phyloP scores from a whole-genome alignment of 2,113 vertebrate genomes.

The Isichthys henryi region DNA sequence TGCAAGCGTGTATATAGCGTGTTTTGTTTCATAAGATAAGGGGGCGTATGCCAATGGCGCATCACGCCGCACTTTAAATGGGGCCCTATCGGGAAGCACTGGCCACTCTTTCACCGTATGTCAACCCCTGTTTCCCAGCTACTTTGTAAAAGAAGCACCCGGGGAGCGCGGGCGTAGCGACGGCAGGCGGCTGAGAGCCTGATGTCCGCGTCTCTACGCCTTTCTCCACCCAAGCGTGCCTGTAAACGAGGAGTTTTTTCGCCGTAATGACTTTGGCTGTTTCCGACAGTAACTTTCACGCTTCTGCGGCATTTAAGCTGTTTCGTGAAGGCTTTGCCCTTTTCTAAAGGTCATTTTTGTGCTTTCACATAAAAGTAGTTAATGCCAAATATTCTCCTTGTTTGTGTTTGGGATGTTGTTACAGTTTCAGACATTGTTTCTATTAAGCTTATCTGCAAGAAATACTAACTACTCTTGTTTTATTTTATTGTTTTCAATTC shows the following conservation, averaged over 20 bases:
- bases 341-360: neutral
- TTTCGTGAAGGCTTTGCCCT: neutral
- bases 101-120: neutral
- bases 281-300: neutral
- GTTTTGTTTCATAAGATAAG: neutral
- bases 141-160: neutral
- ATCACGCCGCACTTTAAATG: neutral
- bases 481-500: neutral
- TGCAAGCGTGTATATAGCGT: neutral
- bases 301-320: neutral
- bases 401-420: neutral
- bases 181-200: neutral
- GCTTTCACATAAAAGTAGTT: neutral
- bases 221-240: neutral
- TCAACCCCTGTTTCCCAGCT: neutral
- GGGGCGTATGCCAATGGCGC: neutral
- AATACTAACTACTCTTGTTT: neutral
- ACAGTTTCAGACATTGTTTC: neutral
- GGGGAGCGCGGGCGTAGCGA: neutral
- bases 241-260: neutral
- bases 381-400: neutral
- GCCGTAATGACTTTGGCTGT: neutral
- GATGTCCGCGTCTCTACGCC: neutral
- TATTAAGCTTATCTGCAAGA: neutral
- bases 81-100: neutral